Percentiles rank a stretch among this genome's conserved stretches.
Evolutionary conservation across 1,140 invertebrate genomes (phyloP).

Genomic region (Aradophagus sp.): DNA sequence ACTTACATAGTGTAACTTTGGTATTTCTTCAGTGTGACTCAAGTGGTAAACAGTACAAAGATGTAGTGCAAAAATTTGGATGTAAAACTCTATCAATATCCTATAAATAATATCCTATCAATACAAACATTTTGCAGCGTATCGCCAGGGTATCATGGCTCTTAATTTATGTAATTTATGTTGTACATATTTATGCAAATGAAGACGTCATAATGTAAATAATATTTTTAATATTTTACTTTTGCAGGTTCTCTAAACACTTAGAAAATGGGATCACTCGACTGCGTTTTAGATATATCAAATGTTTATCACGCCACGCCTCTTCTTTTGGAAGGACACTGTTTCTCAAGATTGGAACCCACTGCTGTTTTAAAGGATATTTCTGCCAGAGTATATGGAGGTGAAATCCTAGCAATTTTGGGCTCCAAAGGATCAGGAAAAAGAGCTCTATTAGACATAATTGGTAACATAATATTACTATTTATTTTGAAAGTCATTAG

Average conservation of each 20-base stretch:
- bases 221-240: no score
- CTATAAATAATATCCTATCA: no score
- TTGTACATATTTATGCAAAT: no score
- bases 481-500: constrained; percentile 1
- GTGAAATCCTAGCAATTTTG: constrained; percentile 92
- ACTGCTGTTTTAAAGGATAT: constrained; percentile 89
- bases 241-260: neutral
- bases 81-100: no score
- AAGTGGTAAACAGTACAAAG: no score
- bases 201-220: no score
- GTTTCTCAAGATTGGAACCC: constrained; percentile 67
- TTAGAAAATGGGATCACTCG: constrained; percentile 83
- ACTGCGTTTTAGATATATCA: constrained; percentile 89
- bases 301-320: constrained; percentile 88
- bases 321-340: constrained; percentile 65
- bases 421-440: constrained; percentile 97
- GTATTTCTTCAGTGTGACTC: no score
- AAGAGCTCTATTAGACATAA: constrained; percentile 90
- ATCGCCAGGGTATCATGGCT: no score
- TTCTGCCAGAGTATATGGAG: constrained; percentile 90
- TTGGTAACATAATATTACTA: constrained; percentile 68
- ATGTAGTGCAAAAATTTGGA: no score
- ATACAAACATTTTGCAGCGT: no score
- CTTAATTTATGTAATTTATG: no score
- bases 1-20: no score